Base-by-base conservation (phyloP, 2,888 invertebrate species). In the Oegoconia quadripuncta region DNA sequence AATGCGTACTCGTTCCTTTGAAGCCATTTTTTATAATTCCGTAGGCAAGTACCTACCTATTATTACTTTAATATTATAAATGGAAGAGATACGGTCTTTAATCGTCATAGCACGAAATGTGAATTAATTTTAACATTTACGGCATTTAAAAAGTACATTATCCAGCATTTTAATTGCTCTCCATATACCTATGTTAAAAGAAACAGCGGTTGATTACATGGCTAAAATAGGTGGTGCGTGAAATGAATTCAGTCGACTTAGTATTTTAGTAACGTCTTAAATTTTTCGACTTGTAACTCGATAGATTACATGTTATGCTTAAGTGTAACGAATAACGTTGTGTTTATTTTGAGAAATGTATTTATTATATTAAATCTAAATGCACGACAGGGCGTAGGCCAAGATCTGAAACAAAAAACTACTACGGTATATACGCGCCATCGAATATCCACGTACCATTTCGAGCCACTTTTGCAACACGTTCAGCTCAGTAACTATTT, bases 141-240 rank as follows among this genome's bases (percentile, higher is more conserved):
- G 55, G 55, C 13, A 46, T 44, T 45, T 50, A 46, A 43, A 43
- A 46, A 55, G 50, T 46, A 56, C 42, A 47, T 45, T 37, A 58
- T 56, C 55, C 50, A 35, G 56, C 57, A 63, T 64, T 70, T 65
- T 57, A 49, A 48, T 51, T 49, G 41, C 62, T 67, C 58, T 57
- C 47, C 53, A 51, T 64, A 41, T 46, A 13, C 61, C 68, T 64
- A 62, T 53, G 59, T 58, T 53, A 59, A 62, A 62, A 56, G 50
- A 57, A 17, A 61, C 57, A 46, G 47, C 42, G 43, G 53, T 53
- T 77, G 75, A 80, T 80, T 75, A 65, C 59, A 66, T 56, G 59
- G 57, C 59, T 46, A 54, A 64, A 73, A 55, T 52, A 55, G 52
- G 41, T 59, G 57, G 58, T 59, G 68, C 81, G 66, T 77, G 67